Evolutionary conservation across 2,113 vertebrate species (phyloP).

Genomic region (Gobius niger): DNA sequence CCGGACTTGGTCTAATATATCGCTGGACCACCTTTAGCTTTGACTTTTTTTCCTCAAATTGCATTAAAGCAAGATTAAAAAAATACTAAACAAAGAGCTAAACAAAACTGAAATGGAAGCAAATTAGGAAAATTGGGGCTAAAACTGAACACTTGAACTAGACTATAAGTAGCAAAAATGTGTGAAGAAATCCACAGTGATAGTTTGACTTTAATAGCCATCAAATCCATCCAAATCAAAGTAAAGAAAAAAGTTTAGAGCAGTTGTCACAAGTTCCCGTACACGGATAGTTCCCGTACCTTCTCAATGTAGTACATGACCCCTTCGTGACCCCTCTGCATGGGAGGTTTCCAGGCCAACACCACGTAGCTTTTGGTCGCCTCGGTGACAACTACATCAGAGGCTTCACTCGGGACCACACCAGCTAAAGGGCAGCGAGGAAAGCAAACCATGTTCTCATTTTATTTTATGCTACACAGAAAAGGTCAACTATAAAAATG

Average conservation of each 20-base stretch:
- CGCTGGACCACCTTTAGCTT: no score
- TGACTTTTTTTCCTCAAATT: no score
- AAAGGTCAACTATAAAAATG: conserved; percentile 7
- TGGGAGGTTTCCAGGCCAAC: conserved; percentile 96
- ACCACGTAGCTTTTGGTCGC: conserved; percentile 98
- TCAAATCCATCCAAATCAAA: no score
- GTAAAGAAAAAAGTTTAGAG: no score
- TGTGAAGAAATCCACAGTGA: no score
- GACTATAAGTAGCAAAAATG: not conserved
- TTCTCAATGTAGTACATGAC: conserved; percentile 98
- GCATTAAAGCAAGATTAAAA: no score
- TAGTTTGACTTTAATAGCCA: no score
- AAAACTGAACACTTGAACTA: not conserved
- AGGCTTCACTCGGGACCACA: conserved; percentile 87
- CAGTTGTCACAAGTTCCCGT: no score
- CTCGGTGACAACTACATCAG: conserved; percentile 89
- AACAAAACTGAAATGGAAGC: not conserved
- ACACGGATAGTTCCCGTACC: no score
- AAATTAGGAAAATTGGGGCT: not conserved
- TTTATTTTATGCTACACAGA: not conserved
- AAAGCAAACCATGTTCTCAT: conserved; percentile 4
- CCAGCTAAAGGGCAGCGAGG: conserved; percentile 79
- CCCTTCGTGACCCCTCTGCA: conserved; percentile 94
- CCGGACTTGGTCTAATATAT: no score
- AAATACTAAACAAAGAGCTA: no score